Conservation (phyloP, 2,888 invertebrate species). For the Scaptomyza caliginosa region DNA sequence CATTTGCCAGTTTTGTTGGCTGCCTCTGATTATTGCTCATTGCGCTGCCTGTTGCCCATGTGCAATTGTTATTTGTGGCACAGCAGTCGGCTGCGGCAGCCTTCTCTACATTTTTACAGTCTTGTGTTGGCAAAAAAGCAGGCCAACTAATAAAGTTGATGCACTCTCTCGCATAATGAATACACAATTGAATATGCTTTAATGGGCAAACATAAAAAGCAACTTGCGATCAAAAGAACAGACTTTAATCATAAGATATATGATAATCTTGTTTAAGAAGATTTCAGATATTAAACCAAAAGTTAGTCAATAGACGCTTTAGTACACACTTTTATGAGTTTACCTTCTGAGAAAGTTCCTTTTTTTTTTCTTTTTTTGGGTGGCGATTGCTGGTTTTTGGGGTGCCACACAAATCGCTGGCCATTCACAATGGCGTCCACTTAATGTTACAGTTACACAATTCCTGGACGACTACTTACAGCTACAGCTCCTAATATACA, state of each 20-base stretch:
- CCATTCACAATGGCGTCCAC: conserved; percentile 59
- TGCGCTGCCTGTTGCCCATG: conserved; percentile 5
- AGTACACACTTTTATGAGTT: conserved; percentile 19
- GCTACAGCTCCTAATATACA: conserved; percentile 26
- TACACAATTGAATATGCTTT: conserved; percentile 2
- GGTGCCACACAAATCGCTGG: conserved; percentile 63
- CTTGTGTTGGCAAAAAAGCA: not conserved
- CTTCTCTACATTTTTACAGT: not conserved
- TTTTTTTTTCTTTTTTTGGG: conserved; percentile 24
- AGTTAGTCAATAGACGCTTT: conserved; percentile 12
- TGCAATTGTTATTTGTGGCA: conserved; percentile 9
- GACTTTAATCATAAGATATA: not conserved
- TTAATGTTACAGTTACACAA: conserved; percentile 50
- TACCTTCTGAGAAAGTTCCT: conserved; percentile 35
- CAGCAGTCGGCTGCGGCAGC: not conserved
- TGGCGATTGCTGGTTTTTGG: not conserved
- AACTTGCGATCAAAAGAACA: not conserved
- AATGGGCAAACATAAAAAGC: conserved; percentile 1
- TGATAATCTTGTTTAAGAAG: too few species aligned
- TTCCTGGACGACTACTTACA: conserved; percentile 23
- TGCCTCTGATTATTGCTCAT: conserved; percentile 4
- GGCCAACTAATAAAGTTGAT: conserved; percentile 7
- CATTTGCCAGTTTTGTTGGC: conserved; percentile 4
- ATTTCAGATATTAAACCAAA: not conserved
- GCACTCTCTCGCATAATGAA: conserved; percentile 1